Percentiles rank a stretch among this genome's conserved stretches.
These are phyloP conservation scores for Neogale vison DNA, from an alignment of 2,113 vertebrate genomes.

Conservation along the genomic window DNA sequence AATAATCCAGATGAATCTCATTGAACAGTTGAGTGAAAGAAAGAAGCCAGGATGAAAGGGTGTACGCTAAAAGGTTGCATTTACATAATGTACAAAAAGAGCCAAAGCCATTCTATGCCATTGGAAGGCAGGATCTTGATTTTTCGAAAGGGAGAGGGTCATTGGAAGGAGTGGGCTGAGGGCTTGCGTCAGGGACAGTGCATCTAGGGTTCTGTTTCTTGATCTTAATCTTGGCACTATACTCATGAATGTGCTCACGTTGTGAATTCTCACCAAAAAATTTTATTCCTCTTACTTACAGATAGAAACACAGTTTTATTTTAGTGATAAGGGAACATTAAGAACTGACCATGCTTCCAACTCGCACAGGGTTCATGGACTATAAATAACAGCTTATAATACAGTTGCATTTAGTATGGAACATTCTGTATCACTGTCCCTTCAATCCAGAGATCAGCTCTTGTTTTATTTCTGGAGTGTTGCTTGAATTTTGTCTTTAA, in stretches of 20 bases:
- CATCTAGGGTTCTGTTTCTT: background rate
- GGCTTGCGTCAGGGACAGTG: background rate
- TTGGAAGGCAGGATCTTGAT: background rate
- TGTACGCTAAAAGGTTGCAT: background rate
- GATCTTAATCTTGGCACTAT: background rate
- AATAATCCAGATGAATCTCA: background rate
- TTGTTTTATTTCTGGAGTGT: background rate
- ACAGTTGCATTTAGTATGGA: background rate
- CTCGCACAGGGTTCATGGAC: background rate
- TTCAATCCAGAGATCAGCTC: background rate
- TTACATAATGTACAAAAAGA: background rate
- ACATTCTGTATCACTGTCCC: background rate
- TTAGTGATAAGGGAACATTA: background rate
- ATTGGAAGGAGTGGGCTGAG: background rate
- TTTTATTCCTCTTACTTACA: background rate
- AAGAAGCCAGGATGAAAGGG: background rate
- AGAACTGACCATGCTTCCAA: background rate
- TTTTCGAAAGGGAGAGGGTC: background rate
- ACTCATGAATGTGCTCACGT: background rate
- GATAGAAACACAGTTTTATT: background rate
- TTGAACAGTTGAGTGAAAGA: background rate
- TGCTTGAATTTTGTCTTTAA: background rate
- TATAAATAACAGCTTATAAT: background rate
- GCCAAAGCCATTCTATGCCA: background rate
- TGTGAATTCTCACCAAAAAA: background rate